These are phyloP conservation scores for Drosophila multiciliata DNA, from an alignment of 2,888 invertebrate genomes.

Conservation along the genomic window DNA sequence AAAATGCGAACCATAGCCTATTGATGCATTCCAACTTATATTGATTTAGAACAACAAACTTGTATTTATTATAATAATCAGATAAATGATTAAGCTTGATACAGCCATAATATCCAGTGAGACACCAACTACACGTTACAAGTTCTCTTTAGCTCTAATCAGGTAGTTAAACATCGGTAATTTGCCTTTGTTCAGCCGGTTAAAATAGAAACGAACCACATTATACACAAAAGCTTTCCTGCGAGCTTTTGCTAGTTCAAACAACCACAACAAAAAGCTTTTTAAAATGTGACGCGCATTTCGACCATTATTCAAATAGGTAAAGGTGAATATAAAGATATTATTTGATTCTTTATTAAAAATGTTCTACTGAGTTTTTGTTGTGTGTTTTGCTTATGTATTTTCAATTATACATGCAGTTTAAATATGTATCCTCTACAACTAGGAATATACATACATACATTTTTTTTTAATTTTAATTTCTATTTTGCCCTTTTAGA, in stretches of 20 bases:
- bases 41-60: background rate
- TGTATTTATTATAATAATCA: background rate
- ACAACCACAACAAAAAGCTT: background rate
- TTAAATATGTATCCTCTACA: slow-evolving; percentile 22
- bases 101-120: background rate
- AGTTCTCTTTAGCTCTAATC: background rate
- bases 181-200: background rate
- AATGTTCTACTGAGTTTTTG: slow-evolving; percentile 52
- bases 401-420: slow-evolving; percentile 40
- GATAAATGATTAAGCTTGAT: background rate
- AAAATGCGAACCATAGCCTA: background rate
- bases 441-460: slow-evolving; percentile 38
- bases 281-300: background rate
- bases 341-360: slow-evolving; percentile 63
- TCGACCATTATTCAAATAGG: background rate
- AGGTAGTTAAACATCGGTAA: background rate
- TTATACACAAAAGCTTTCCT: background rate
- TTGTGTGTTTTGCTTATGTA: slow-evolving; percentile 26
- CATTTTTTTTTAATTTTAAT: slow-evolving; percentile 12
- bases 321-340: slow-evolving; percentile 8
- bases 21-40: background rate
- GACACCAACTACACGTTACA: background rate
- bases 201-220: background rate
- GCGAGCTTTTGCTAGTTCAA: background rate
- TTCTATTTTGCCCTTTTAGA: slow-evolving; percentile 14